A percentile compares a stretch with the other conserved stretches of the same genome.
Conservation (phyloP, 92 coral and sea anemone species). For the Epizoanthus ramosus region DNA sequence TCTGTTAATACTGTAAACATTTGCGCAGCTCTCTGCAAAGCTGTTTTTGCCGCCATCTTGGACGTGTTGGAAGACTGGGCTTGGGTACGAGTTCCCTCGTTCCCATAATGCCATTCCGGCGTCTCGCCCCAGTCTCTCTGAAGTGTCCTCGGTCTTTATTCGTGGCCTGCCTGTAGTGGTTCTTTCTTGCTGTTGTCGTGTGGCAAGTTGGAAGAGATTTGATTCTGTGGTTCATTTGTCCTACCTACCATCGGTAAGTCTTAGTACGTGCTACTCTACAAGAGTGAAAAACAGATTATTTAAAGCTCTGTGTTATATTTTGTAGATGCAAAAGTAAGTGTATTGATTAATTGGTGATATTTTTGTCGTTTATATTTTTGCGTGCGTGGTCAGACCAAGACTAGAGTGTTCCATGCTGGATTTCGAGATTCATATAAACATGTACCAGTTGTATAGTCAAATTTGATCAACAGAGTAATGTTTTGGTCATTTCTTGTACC, state of each 20-base stretch:
- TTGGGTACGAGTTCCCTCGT: too few species aligned
- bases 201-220: neutral
- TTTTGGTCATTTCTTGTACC: too few species aligned
- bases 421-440: too few species aligned
- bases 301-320: too few species aligned
- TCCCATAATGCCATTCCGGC: neutral
- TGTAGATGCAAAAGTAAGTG: too few species aligned
- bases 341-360: too few species aligned
- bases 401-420: too few species aligned
- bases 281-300: neutral
- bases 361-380: too few species aligned
- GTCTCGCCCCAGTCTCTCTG: slow-evolving; percentile 12
- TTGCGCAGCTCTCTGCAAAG: slow-evolving; percentile 30
- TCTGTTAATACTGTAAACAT: slow-evolving; percentile 3
- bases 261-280: neutral
- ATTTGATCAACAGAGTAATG: too few species aligned
- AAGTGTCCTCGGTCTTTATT: slow-evolving; percentile 12
- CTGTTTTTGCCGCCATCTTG: slow-evolving; percentile 39
- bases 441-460: too few species aligned
- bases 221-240: neutral
- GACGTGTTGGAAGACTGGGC: neutral
- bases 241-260: slow-evolving; percentile 22
- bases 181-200: slow-evolving; percentile 1
- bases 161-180: slow-evolving; percentile 26
- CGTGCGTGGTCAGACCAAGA: too few species aligned